Evolutionary conservation across 2,888 invertebrate genomes (phyloP), one percentile per base, ranked within the genome.

Genomic region (Argynnis bischoffii): DNA sequence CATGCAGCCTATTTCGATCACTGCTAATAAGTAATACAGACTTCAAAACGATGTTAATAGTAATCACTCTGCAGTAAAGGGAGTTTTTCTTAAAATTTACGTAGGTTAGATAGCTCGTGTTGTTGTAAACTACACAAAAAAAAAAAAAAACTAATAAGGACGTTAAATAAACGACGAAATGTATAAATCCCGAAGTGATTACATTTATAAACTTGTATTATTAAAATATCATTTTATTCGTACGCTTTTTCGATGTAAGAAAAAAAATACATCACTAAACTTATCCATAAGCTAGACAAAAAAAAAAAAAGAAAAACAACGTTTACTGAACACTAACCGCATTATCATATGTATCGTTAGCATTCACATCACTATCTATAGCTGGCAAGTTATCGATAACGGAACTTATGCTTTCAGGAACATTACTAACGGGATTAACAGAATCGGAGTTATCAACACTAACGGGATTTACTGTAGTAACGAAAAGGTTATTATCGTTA

Each of bases 351-450:
- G 69, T 75, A 41, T 87, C 89, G 70, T 91, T 90, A 0, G 89
- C 90, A 68, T 89, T 90, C 5, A 89, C 80, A 65, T 91, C 91
- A 59, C 88, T 84, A 70, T 92, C 91, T 3, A 91, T 90, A 2
- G 90, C 90, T 3, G 91, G 91, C 72, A 91, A 75, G 57, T 86
- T 88, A 69, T 89, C 90, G 61, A 91, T 88, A n/a, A 88, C 83
- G 8, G 88, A 81, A 55, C 82, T 82, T 41, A 89, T 67, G 6
- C 79, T 78, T 65, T 84, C 84, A 8, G 70, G 70, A 3, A 69
- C 67, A 15, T 66, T 67, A 26, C 16, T 47, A 50, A 18, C 47
- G 41, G 11, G 48, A 31, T 26, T 55, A 35, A 61, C 63, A 6
- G 55, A 15, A 59, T 8, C 47, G 61, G 15, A 50, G 67, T 26